Conservation (phyloP, 2,888 invertebrate species). For the Cheilosia scutellata region DNA sequence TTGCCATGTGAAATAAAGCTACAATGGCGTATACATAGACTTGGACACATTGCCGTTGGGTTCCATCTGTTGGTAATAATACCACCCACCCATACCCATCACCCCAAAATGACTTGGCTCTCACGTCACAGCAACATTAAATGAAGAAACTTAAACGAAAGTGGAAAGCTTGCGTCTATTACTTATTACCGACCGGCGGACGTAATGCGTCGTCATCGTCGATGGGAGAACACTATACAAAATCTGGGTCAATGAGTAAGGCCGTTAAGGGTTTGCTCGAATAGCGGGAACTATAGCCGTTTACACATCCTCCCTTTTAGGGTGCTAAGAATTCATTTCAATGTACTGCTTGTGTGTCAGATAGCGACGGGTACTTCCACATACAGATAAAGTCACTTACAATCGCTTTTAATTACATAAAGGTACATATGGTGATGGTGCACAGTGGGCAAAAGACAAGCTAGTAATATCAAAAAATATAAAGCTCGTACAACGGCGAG, state of each 20-base stretch:
- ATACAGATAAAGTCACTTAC: conserved; percentile 58
- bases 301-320: conserved; percentile 36
- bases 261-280: conserved; percentile 51
- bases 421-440: conserved; percentile 5
- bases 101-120: conserved; percentile 20
- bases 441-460: not conserved
- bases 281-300: conserved; percentile 41
- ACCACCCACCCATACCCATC: not conserved
- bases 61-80: conserved; percentile 50
- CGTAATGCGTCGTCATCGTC: conserved; percentile 22
- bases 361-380: not conserved
- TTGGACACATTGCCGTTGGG: conserved; percentile 5
- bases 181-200: conserved; percentile 31
- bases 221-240: conserved; percentile 8
- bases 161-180: conserved; percentile 22
- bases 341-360: conserved; percentile 41
- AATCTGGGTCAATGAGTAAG: conserved; percentile 71
- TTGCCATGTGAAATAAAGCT: conserved; percentile 7
- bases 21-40: not conserved
- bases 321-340: conserved; percentile 52
- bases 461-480: too few relatives aligned
- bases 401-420: conserved; percentile 58
- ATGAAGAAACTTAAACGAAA: conserved; percentile 17
- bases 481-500: too few relatives aligned
- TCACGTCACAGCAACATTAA: conserved; percentile 27